Evolutionary conservation across 2,113 vertebrate species (phyloP).

Genomic region (Marmota monax): DNA sequence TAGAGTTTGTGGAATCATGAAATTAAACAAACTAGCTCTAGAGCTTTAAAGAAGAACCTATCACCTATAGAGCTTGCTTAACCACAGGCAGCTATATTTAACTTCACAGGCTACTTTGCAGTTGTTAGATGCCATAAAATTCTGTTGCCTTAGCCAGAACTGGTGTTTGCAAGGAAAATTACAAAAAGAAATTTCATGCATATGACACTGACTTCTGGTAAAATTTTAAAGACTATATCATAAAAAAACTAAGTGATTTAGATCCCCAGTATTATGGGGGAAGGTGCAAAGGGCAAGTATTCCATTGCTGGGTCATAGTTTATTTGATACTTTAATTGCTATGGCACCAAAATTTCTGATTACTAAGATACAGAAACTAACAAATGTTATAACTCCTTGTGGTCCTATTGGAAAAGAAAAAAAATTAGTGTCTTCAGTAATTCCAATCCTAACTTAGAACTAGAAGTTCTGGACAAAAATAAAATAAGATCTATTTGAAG

Average conservation of each 20-base stretch:
- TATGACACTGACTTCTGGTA: neutral
- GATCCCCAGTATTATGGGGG: neutral
- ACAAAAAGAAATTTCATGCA: neutral
- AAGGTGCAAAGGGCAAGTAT: neutral
- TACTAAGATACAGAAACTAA: conserved; percentile 35
- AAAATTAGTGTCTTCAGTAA: neutral
- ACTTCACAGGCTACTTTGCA: neutral
- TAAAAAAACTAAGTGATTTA: neutral
- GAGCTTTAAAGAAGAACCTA: neutral
- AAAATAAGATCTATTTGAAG: conserved; percentile 69
- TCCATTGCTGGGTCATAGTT: conserved; percentile 1
- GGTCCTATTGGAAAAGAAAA: neutral
- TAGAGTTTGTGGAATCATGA: neutral
- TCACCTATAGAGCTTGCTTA: neutral
- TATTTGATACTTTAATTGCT: conserved; percentile 28
- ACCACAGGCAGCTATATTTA: neutral
- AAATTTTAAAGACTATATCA: neutral
- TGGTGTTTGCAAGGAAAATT: neutral
- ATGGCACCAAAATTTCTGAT: conserved; percentile 16
- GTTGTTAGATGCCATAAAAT: neutral
- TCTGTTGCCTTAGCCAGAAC: neutral
- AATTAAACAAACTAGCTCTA: neutral
- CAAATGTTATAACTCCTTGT: conserved; percentile 56
- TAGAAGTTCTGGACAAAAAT: conserved; percentile 60
- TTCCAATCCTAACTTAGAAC: conserved; percentile 59